These are phyloP conservation scores for Celastrina argiolus DNA, from an alignment of 2,888 invertebrate species.

Conservation along the genomic window DNA sequence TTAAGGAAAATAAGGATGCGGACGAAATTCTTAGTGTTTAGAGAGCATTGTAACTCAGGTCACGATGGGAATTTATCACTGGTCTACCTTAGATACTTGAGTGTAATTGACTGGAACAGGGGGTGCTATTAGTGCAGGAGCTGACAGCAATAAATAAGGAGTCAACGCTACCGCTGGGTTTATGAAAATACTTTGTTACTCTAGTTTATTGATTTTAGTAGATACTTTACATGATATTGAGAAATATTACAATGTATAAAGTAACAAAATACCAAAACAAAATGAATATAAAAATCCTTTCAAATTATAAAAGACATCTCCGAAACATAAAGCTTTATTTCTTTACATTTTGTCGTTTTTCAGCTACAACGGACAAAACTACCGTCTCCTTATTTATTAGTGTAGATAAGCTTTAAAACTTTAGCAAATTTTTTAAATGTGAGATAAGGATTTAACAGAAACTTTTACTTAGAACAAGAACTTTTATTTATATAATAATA, in stretches of 20 bases:
- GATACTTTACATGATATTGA: too few relatives aligned
- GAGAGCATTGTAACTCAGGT: conserved; percentile 58
- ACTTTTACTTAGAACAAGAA: neutral
- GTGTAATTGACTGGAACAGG: conserved; percentile 55
- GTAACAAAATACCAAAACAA: too few relatives aligned
- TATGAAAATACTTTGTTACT: neutral
- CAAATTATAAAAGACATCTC: neutral
- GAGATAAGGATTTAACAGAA: conserved; percentile 11
- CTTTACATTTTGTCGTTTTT: neutral
- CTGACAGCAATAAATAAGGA: neutral
- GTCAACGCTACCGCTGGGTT: neutral
- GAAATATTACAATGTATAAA: too few relatives aligned
- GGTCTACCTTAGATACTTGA: conserved; percentile 47
- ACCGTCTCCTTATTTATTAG: conserved; percentile 11
- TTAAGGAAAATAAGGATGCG: conserved; percentile 55
- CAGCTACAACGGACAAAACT: neutral
- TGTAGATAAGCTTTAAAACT: conserved; percentile 8
- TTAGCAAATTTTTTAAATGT: conserved; percentile 1
- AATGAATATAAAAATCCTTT: too few relatives aligned
- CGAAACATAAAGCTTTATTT: neutral
- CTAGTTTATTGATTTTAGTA: neutral
- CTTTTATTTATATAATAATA: conserved; percentile 13
- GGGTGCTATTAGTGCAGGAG: conserved; percentile 7
- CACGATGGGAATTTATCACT: conserved; percentile 64
- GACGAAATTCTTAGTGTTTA: conserved; percentile 53